Conservation (phyloP, 1,140 invertebrate species). For the Drosophila insularis region DNA sequence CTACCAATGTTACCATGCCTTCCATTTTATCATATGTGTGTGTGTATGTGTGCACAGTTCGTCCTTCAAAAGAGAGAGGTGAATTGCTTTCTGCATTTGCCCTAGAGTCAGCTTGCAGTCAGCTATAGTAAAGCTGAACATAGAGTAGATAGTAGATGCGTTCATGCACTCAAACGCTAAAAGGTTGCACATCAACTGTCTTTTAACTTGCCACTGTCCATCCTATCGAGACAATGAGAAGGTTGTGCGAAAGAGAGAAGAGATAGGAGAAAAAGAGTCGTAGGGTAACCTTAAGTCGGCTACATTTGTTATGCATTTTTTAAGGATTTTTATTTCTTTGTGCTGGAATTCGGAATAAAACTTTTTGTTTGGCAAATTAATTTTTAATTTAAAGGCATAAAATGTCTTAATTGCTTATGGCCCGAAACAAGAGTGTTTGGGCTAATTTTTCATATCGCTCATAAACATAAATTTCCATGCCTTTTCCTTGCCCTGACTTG, state of each 20-base stretch:
- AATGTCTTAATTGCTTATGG: slow-evolving; percentile 15
- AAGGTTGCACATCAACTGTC: no score
- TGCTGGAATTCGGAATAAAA: not conserved
- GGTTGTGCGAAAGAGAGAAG: no score
- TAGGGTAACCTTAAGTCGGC: not conserved
- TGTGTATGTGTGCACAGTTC: not conserved
- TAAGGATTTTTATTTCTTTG: not conserved
- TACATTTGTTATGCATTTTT: not conserved
- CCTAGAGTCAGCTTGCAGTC: no score
- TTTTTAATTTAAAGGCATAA: slow-evolving; percentile 9
- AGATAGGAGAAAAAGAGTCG: no score
- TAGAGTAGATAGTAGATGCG: no score
- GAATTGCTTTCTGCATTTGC: no score
- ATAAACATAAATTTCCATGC: slow-evolving; percentile 52
- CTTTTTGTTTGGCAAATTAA: not conserved
- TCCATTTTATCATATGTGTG: not conserved
- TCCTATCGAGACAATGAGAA: no score
- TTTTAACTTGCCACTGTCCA: no score
- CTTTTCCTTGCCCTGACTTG: slow-evolving; percentile 9
- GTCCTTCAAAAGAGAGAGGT: no score
- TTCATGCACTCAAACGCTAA: no score
- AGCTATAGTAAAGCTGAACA: no score
- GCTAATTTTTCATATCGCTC: slow-evolving; percentile 45
- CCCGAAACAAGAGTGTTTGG: not conserved
- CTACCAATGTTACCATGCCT: not conserved